Evolutionary conservation across 2,888 invertebrate species (phyloP), one percentile per base, ranked within the genome.

Genomic region (Eudasyphora cyanicolor): DNA sequence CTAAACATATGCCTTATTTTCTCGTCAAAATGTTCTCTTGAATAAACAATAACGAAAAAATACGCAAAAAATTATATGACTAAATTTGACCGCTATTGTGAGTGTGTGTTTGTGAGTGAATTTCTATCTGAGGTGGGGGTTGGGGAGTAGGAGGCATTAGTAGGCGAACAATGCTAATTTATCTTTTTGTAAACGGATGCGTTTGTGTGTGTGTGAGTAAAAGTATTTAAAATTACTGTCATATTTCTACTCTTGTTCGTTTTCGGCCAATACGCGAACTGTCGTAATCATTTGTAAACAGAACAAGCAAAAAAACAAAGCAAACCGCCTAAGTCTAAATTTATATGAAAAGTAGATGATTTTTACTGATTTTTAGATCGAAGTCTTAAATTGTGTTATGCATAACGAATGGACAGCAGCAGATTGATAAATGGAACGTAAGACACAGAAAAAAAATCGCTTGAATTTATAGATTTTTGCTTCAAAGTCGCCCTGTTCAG

Each of bases 151-250:
- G 32, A 8, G 32, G 29, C 27, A n/a, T 12, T 3, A 17, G 64
- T 17, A 64, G 38, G 24, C 29, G 57, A 29, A 12, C 21, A 24
- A 42, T 67, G 67, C 24, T 67, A 67, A 67, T 67, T 67, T 60
- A 60, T n/a, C 27, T 27, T 5, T 27, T 19, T 19, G 19, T 64
- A 19, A 19, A 38, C 12, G 19, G 7, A 6, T 29, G n/a, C n/a
- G n/a, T n/a, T n/a, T 67, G 29, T 60, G 14, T 60, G 27, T 27
- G 27, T 24, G 27, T 24, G 57, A 27, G 45, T n/a, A 14, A 32
- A 60, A 62, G 32, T 57, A 62, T 60, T 64, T 64, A 21, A 7
- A 67, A 5, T 42, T 62, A 24, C 24, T 67, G 67, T 67, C 67
- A 67, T 67, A 67, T 21, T 64, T 64, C 24, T 67, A 64, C 27